A percentile compares a stretch with the other conserved stretches of the same genome.
These are phyloP conservation scores for Xiphias gladius DNA, from an alignment of 2,113 vertebrate species.

Conservation along the genomic window DNA sequence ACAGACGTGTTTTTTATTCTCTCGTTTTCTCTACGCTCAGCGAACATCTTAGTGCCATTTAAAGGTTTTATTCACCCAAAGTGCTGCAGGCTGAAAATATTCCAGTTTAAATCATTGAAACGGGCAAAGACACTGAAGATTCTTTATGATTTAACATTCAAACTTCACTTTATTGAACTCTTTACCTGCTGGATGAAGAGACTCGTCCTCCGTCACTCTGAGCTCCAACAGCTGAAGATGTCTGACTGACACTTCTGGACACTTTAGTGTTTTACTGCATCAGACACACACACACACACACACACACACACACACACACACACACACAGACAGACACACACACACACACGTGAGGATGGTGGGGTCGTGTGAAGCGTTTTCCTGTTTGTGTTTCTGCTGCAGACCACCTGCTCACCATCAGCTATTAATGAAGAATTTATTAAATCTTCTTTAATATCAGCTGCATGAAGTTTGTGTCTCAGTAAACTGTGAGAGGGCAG, in stretches of 20 bases:
- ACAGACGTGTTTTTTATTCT: not conserved
- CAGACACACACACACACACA: not conserved
- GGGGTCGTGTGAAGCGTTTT: not conserved
- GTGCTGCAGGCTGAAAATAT: not conserved
- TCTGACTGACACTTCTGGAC: not conserved
- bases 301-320: not conserved
- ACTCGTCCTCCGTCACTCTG: not conserved
- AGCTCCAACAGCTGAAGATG: not conserved
- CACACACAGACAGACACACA: not conserved
- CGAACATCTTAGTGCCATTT: not conserved
- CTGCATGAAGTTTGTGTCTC: not conserved
- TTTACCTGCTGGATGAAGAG: not conserved
- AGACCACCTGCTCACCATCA: not conserved
- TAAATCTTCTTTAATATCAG: not conserved
- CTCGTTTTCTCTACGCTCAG: not conserved
- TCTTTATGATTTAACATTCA: too few relatives aligned
- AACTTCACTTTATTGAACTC: not conserved
- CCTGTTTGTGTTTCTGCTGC: too few relatives aligned
- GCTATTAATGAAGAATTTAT: constrained; percentile 1
- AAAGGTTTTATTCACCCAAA: not conserved
- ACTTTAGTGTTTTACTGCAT: not conserved
- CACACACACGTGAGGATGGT: not conserved
- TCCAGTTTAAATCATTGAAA: too few relatives aligned
- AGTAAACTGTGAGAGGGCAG: not conserved
- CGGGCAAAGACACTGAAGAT: not conserved